These are phyloP conservation scores for Eremophila alpestris DNA, from an alignment of 2,797 vertebrate species.

Conservation along the genomic window DNA sequence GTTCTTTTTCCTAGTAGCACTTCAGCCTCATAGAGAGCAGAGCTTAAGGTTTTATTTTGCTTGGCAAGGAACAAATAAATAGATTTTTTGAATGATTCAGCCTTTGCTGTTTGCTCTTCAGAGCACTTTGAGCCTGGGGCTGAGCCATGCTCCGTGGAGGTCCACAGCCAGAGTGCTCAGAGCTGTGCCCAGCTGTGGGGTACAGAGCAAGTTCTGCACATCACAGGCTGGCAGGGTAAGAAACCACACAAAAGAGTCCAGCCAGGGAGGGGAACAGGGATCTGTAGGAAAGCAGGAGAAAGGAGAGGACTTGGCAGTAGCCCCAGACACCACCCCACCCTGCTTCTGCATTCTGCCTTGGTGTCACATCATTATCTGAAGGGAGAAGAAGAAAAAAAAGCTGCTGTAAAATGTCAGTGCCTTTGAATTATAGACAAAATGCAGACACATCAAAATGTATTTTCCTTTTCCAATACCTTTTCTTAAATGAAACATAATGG, in stretches of 20 bases:
- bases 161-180: neutral
- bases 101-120: neutral
- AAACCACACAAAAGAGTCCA: neutral
- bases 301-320: neutral
- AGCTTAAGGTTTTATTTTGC: neutral
- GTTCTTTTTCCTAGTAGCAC: neutral
- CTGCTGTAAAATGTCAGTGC: constrained; percentile 1
- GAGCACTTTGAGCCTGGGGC: neutral
- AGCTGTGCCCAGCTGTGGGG: neutral
- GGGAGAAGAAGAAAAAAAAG: neutral
- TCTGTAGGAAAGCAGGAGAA: neutral
- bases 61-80: neutral
- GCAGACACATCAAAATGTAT: constrained; percentile 33
- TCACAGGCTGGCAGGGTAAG: neutral
- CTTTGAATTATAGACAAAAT: constrained; percentile 49
- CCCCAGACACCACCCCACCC: neutral
- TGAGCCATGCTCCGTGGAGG: neutral
- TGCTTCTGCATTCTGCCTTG: neutral
- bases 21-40: neutral
- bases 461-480: constrained; percentile 32
- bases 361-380: neutral
- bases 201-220: neutral
- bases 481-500: constrained; percentile 53
- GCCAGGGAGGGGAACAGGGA: neutral
- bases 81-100: neutral